Evolutionary conservation across 2,888 invertebrate species (phyloP), one percentile per base, ranked within the genome.

Genomic region (Clivina fossor): DNA sequence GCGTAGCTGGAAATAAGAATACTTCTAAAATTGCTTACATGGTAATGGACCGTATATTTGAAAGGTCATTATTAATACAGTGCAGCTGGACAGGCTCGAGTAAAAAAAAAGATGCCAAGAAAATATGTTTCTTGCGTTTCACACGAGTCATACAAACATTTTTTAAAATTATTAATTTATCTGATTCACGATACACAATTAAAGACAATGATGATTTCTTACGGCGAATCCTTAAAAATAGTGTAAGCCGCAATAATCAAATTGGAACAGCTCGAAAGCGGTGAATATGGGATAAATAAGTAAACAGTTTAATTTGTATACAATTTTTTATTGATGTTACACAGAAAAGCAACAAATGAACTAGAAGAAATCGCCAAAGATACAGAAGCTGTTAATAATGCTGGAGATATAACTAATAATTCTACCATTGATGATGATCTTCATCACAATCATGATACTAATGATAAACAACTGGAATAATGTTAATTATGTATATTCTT

Each of bases 181-280:
- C 37, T 15, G 37, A 37, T 37, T 37, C 16, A 15, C 15, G 19
- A 2, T 37, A 37, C 16, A 37, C 37, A 15, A 16, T 37, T 16
- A 37, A 37, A 37, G 37, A 37, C 37, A 37, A 37, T 37, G 26
- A 26, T 26, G 37, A 37, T 37, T 37, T 37, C 16, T 37, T 37
- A 37, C 37, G 37, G 16, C 37, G 37, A 37, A 37, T 37, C 16
- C 37, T 37, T 16, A 37, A 37, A 16, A 37, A 37, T 37, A 37
- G 37, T n/a, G 37, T 37, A 13, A 37, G 37, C 19, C 37, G 37
- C 16, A 37, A 37, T 16, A 37, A 37, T n/a, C 37, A 37, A 37
- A 19, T 37, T 11, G 16, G 16, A 16, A n/a, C 37, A 37, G 37
- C 37, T 37, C 37, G 16, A 15, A 11, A 37, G 19, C 5, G 37